Base-by-base conservation (phyloP, 2,888 invertebrate species). In the Diarsia dahlii region DNA sequence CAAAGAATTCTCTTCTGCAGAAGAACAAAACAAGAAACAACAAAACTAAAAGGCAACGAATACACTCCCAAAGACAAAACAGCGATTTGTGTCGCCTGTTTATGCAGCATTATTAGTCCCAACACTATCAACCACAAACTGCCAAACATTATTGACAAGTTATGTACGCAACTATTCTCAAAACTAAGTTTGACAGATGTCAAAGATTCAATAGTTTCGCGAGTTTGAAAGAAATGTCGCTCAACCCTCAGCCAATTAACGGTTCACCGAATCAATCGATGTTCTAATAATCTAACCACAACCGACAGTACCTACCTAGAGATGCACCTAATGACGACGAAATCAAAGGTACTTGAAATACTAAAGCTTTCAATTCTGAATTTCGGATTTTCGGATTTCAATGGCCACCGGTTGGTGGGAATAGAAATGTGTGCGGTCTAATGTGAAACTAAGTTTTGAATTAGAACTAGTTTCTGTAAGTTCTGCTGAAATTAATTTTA, bases 391-490 rank as follows among this genome's bases (percentile, higher is more conserved):
- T 68, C 39, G 12, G 23, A 65, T 65, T 71, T 46, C n/a, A 82
- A 82, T 69, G 52, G 12, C 20, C 28, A 65, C 20, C 63, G 39
- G 67, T 63, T 78, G 28, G 50, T 46, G 13, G 54, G n/a, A 56
- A 65, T 71, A 54, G 56, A 68, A 46, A 63, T 64, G 52, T 71
- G 46, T 63, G 48, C 45, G 60, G 28, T 83, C 34, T n/a, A 58
- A 74, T 52, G 67, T 58, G 69, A 65, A 46, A 68, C 64, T 60
- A 45, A 69, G 69, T 78, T 80, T 69, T 48, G 65, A 52, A 54
- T 60, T 76, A 58, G 65, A 80, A 78, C 78, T 78, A 83, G 78
- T 68, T 68, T 82, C 64, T 65, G 54, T 34, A 45, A 77, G 39
- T 60, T 69, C 48, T 45, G 39, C 54, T 45, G 48, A 48, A 60